A percentile compares a stretch with the other conserved stretches of the same genome.
Evolutionary conservation across 2,113 vertebrate species (phyloP).

Genomic region (Pelmatolapia mariae): DNA sequence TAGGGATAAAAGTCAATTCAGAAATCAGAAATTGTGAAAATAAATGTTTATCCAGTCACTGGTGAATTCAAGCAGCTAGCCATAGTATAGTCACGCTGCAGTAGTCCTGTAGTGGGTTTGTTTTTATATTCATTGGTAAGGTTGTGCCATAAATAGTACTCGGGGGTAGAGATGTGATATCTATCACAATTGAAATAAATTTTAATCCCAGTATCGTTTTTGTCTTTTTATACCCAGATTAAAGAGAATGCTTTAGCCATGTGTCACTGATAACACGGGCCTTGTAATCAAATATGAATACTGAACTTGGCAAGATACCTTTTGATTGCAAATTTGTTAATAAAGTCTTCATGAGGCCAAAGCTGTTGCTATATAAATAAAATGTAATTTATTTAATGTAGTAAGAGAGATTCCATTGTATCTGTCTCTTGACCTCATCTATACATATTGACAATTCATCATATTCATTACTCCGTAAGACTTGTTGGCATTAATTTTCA

Average conservation of each 20-base stretch:
- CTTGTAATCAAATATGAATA: neutral
- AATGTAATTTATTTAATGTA: neutral
- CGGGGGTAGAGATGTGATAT: neutral
- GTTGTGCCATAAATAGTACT: neutral
- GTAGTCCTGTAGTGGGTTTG: neutral
- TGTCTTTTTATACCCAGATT: neutral
- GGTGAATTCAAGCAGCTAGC: neutral
- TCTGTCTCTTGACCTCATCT: neutral
- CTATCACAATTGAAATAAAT: neutral
- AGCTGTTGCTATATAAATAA: neutral
- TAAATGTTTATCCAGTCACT: neutral
- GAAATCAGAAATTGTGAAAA: neutral
- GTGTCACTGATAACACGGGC: neutral
- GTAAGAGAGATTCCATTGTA: neutral
- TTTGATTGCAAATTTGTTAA: neutral
- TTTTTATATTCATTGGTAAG: neutral
- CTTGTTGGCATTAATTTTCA: neutral
- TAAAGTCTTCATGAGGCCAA: neutral
- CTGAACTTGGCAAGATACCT: neutral
- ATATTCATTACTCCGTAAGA: neutral
- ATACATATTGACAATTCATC: neutral
- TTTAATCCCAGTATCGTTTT: neutral
- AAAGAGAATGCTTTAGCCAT: neutral
- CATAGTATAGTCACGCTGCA: neutral
- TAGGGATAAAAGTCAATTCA: neutral